A percentile compares a stretch with the other conserved stretches of the same genome.
phyloP scores from a whole-genome alignment of 2,797 vertebrate genomes.

The Acanthurus tractus region DNA sequence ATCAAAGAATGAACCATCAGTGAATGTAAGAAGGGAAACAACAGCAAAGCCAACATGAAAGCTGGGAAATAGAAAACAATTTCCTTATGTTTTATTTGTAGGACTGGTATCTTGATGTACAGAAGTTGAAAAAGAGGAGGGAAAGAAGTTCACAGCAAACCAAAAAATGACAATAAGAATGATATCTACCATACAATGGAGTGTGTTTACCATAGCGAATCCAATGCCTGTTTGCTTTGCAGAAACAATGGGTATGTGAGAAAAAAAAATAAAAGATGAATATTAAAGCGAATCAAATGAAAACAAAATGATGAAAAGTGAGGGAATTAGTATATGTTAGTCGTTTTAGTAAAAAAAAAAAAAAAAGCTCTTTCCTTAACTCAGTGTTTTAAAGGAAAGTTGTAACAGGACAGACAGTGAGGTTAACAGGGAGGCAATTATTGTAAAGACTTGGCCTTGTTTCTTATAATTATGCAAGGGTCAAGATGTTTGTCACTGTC shows the following conservation, averaged over 20 bases:
- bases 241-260: slow-evolving; percentile 89
- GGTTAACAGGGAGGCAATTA: background rate
- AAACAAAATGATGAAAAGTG: slow-evolving; percentile 81
- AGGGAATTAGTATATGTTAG: slow-evolving; percentile 89
- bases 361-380: slow-evolving; percentile 24
- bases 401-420: background rate
- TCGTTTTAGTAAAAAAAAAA: slow-evolving; percentile 45
- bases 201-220: slow-evolving; percentile 98
- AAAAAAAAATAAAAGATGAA: slow-evolving; percentile 91
- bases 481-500: background rate
- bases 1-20: slow-evolving; percentile 5
- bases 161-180: slow-evolving; percentile 79
- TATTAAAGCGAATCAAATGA: slow-evolving; percentile 66
- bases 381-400: background rate
- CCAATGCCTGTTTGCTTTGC: slow-evolving; percentile 97
- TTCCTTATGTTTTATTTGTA: slow-evolving; percentile 67
- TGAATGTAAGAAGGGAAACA: slow-evolving; percentile 27
- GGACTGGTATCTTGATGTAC: slow-evolving; percentile 51
- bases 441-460: background rate
- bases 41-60: slow-evolving; percentile 32
- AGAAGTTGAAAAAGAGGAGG: slow-evolving; percentile 65
- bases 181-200: slow-evolving; percentile 99
- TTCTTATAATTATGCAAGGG: background rate
- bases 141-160: slow-evolving; percentile 91
- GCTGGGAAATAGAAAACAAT: slow-evolving; percentile 65